Evolutionary conservation across 1,140 invertebrate genomes (phyloP).

Genomic region (Antheraea pernyi): DNA sequence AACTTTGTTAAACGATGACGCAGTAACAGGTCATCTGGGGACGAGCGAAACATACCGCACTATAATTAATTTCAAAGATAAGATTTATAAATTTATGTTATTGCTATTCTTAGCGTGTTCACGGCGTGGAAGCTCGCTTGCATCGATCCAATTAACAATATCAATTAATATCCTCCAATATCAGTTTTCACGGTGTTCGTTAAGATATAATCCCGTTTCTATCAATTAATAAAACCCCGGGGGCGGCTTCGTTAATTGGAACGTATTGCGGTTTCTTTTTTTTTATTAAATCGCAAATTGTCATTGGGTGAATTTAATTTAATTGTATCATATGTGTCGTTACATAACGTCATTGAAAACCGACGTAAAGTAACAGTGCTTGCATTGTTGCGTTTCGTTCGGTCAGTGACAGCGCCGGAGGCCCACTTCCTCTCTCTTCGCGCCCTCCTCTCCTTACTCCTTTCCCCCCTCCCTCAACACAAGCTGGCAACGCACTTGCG

Average conservation of each 20-base stretch:
- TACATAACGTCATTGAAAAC: too few species aligned
- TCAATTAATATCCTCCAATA: background rate
- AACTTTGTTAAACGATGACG: too few species aligned
- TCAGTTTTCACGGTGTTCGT: background rate
- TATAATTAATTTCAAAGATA: background rate
- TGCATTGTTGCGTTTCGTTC: too few species aligned
- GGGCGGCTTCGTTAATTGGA: background rate
- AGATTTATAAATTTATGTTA: background rate
- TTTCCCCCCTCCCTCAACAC: too few species aligned
- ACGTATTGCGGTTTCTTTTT: background rate
- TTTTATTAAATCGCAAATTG: background rate
- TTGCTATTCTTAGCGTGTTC: slow-evolving; percentile 8
- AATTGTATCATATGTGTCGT: background rate
- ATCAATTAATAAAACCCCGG: background rate
- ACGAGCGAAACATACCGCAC: background rate
- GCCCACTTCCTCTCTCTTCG: too few species aligned
- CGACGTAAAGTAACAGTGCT: too few species aligned
- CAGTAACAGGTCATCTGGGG: too few species aligned
- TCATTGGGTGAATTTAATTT: background rate
- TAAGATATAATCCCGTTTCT: slow-evolving; percentile 3
- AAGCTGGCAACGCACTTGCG: too few species aligned
- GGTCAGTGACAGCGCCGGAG: too few species aligned
- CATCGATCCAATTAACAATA: background rate
- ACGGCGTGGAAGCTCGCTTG: slow-evolving; percentile 4
- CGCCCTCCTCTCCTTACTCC: too few species aligned